Evolutionary conservation across 2,888 invertebrate genomes (phyloP), one percentile per base, ranked within the genome.

Genomic region (Ophion costatus): DNA sequence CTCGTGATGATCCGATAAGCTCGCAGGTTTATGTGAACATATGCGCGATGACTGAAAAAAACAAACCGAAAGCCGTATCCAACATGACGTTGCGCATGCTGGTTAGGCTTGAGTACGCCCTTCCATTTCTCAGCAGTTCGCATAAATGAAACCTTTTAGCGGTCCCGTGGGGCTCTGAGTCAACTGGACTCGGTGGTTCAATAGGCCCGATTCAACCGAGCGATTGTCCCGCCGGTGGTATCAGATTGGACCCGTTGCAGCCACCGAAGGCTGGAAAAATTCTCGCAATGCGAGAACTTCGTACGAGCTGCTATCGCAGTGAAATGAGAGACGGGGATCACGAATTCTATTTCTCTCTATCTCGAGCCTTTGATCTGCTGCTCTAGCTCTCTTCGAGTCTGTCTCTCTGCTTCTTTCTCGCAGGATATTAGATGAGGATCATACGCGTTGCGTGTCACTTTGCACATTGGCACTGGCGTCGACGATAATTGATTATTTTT

Each of bases 161-260:
- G 29, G 24, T 51, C 73, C 63, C 17, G 69, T 74, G 29, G 56
- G 33, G 22, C 38, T 64, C n/a, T 9, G 14, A 73, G 51, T 56
- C 42, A 24, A 66, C 57, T 20, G 77, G 67, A 45, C 73, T 57
- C 29, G 71, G 56, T 4, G 24, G 66, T 64, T 79, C 74, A 75
- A 82, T 79, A 75, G 84, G 69, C 79, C 51, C 64, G 81, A 71
- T 70, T 73, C 69, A 81, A 70, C 74, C 51, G 11, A 69, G 64
- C 51, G 67, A 79, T 82, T 79, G 70, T 70, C 56, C 69, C 33
- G 70, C 38, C 38, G 67, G 73, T 77, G 76, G 73, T 84, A 84
- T 82, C 78, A 82, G 82, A 79, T 84, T 56, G 78, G 70, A 69
- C 78, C 42, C 22, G 74, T 81, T 80, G 64, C 78, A 70, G 64